Evolutionary conservation across 1,140 invertebrate genomes (phyloP), one percentile per base, ranked within the genome.

Genomic region (Octopus bimaculoides): DNA sequence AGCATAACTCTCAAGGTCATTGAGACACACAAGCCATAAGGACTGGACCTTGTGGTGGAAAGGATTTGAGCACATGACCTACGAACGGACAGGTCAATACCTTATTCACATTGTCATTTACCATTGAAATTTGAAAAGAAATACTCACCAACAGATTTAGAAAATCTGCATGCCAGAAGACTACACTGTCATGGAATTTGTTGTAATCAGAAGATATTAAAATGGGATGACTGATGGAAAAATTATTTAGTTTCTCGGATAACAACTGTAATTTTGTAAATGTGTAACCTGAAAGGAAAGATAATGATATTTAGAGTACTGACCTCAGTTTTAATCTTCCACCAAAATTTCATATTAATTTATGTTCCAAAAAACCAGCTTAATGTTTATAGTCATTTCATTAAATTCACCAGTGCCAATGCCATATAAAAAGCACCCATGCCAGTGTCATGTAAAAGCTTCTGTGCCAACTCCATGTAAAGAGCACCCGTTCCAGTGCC

Each of bases 81-180:
- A 61, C 56, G 0, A 71, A 71, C 17, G 0, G 14, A 17, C 17
- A 71, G 66, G 0, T 10, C 6, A 12, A 71, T n/a, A 17, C 6
- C 26, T 14, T 6, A 20, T 71, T 71, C 66, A 71, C 17, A 17
- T 9, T 17, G 9, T 61, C 9, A 17, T 17, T 61, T 12, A 12
- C 9, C 17, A 71, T n/a, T 71, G 66, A 6, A 10, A 17, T 5
- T n/a, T n/a, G 66, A 71, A 20, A 12, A 12, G 26, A 71, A 71
- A 14, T 71, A 80, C 83, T 84, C 78, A 85, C 84, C 76, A 85
- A 61, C 12, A 82, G 20, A 54, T 52, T 74, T 54, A 66, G 73
- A 78, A 80, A 84, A 41, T 80, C 73, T 66, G 77, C 55, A 76
- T 85, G 84, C 84, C 84, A 85, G 20, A 61, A 56, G 17, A 82